Evolutionary conservation across 2,888 invertebrate species (phyloP), one percentile per base, ranked within the genome.

Genomic region (Chorisops tibialis): DNA sequence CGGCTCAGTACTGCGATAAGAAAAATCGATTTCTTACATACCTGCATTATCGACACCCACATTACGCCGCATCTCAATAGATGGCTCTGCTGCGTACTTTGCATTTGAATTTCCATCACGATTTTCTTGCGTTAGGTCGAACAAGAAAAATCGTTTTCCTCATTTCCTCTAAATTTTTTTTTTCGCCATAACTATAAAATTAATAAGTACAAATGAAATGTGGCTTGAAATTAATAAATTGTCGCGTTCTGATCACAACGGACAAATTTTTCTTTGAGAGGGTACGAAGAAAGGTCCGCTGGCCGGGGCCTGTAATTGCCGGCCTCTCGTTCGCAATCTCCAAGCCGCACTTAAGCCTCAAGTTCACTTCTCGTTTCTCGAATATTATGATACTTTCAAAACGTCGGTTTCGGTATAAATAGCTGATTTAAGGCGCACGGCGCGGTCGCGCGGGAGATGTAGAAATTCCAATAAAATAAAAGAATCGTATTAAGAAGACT

Each of bases 401-500:
- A 30, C 30, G 30, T 30, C 9, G 7, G 30, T 30, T 7, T 7
- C 9, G 30, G 5, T 30, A 30, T 30, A 30, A 30, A 30, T 30
- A 30, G 30, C 30, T 9, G 30, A 30, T 30, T 7, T 30, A 30
- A 5, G 30, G 30, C 30, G 30, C 5, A 30, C 9, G 9, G 30
- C 24, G 38, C 24, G 38, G 14, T 37, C 14, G 59, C 21, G 14
- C 45, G 16, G 19, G 59, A 38, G 37, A 37, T 19, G 12, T 37
- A n/a, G 48, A 59, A 59, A 59, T 49, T 59, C 61, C 56, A 58
- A 62, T 62, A 49, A 58, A 47, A 54, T 62, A 56, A 54, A 56
- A 62, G 58, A 48, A 61, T 50, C 49, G 62, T 62, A 62, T 54
- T 62, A 58, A 62, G 62, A 58, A 58, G 62, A 50, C 62, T 62